Evolutionary conservation across 2,888 invertebrate genomes (phyloP), one percentile per base, ranked within the genome.

Genomic region (Drosophila stalkeri): DNA sequence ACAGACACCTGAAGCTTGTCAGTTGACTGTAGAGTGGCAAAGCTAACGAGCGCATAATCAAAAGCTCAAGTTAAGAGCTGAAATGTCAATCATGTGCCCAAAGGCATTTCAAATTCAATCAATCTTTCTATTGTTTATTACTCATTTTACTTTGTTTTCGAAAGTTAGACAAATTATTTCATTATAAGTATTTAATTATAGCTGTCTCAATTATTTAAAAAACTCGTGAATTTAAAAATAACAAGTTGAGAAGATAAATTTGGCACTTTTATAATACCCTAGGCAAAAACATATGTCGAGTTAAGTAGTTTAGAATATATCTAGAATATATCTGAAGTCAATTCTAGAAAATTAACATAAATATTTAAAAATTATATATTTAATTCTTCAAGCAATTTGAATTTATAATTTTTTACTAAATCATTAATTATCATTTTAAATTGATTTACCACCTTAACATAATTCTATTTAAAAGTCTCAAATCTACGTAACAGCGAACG

Each of bases 41-140:
- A 72, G 56, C 56, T 71, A 61, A 41, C 37, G n/a, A 44, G 41
- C 64, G 56, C 55, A 56, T 16, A 4, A 46, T n/a, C n/a, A 59
- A 47, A 52, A 39, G 59, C 54, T 47, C 44, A 64, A 65, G 37
- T 35, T 46, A 39, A 44, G 27, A 27, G 41, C 31, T n/a, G 12
- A 41, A 41, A 23, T 9, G 62, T 27, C 41, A 59, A 52, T 59
- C 46, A 57, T n/a, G 4, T 59, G 69, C 60, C 60, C 39, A 11
- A 57, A 23, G 69, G 57, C 44, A 39, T n/a, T n/a, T 20, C 23
- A n/a, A 46, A 27, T 18, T 52, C 56, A 57, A 57, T 57, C 56
- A 62, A 74, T 56, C 59, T 39, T n/a, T 27, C 0, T 3, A 20
- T 7, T 11, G 44, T 33, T 51, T 6, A n/a, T 18, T 11, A 33